Percentiles rank a stretch among this genome's conserved stretches.
These are phyloP conservation scores for Cryptocephalus primarius DNA, from an alignment of 2,888 invertebrate species.

Conservation along the genomic window DNA sequence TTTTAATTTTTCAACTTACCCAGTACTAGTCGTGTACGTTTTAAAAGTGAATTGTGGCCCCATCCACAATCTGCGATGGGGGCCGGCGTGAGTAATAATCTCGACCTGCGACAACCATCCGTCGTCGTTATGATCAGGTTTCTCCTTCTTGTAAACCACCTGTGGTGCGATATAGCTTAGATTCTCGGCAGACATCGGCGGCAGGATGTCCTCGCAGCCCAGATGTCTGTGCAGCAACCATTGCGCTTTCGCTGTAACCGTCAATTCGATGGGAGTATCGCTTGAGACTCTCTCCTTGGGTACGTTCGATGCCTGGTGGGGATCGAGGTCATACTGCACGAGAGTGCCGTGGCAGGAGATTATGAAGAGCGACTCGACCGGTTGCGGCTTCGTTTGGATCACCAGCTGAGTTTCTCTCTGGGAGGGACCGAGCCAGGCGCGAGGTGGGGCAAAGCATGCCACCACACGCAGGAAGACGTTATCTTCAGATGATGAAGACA, in stretches of 20 bases:
- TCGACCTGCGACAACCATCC: constrained; percentile 95
- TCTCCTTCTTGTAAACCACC: constrained; percentile 14
- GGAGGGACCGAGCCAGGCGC: constrained; percentile 52
- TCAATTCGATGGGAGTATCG: constrained; percentile 76
- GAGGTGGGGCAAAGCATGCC: constrained; percentile 64
- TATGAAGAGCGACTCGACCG: constrained; percentile 78
- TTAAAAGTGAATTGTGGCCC: constrained; percentile 99
- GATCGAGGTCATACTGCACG: constrained; percentile 81
- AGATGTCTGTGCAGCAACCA: constrained; percentile 70
- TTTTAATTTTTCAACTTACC: constrained; percentile 41
- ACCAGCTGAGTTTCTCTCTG: constrained; percentile 19
- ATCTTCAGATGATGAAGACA: constrained; percentile 60
- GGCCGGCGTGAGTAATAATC: constrained; percentile 93
- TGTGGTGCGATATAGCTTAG: constrained; percentile 46
- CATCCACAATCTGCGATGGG: constrained; percentile 95
- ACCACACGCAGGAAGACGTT: constrained; percentile 65
- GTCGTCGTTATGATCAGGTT: constrained; percentile 50
- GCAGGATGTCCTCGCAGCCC: constrained; percentile 55
- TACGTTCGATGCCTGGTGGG: constrained; percentile 52
- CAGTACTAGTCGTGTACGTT: constrained; percentile 68
- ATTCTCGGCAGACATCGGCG: constrained; percentile 64
- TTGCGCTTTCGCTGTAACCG: constrained; percentile 65
- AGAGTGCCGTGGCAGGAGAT: constrained; percentile 82
- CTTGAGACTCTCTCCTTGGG: constrained; percentile 79
- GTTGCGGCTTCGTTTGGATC: constrained; percentile 35